Base-by-base conservation (phyloP, 23 tunicate species). In the Phallusia fumigata region DNA sequence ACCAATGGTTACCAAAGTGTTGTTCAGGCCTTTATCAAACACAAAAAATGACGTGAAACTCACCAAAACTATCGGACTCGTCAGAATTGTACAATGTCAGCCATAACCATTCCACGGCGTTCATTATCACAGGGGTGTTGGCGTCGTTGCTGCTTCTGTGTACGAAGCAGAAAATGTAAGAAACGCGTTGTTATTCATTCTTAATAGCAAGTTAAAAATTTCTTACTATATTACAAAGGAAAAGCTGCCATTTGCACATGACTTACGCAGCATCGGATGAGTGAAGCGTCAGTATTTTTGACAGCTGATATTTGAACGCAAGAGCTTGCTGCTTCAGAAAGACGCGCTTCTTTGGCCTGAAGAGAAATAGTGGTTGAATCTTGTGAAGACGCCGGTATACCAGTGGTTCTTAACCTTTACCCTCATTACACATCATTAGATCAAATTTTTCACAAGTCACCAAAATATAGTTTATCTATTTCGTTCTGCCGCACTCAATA, bases 81-180 rank as follows among this genome's bases (percentile, higher is more conserved):
- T 58, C 69, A 58, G 19, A 34, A 26, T 65, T 32, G 80, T 69
- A 84, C 45, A 92, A 77, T 0, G 79, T 82, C 18, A 88, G 78
- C 90, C 92, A 82, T 32, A 93, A 31, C 98, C 98, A 93, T 32
- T 83, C 84, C 10, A 88, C 93, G 6, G 93, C 85, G 84, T 85
- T 93, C 64, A 80, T 79, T 35, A 93, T 93, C 0, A 84, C 81
- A 0, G 87, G 90, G 35, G 79, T 73, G 78, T 93, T 93, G 8
- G 88, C 47, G 64, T 93, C 98, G 32, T 8, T 18, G 32, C 50
- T 53, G 47, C 47, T 40, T 10, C 47, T 40, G 47, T 10, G 10
- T 3, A 40, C 10, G 10, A 10, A 10, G 8, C 5, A 40, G 47
- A 5, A 5, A 10, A 3, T 40, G 47, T 40, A 40, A 40, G 47